Percentiles rank a stretch among this genome's conserved stretches.
These are phyloP conservation scores for Zelleria hepariella DNA, from an alignment of 2,888 invertebrate genomes.

Conservation along the genomic window DNA sequence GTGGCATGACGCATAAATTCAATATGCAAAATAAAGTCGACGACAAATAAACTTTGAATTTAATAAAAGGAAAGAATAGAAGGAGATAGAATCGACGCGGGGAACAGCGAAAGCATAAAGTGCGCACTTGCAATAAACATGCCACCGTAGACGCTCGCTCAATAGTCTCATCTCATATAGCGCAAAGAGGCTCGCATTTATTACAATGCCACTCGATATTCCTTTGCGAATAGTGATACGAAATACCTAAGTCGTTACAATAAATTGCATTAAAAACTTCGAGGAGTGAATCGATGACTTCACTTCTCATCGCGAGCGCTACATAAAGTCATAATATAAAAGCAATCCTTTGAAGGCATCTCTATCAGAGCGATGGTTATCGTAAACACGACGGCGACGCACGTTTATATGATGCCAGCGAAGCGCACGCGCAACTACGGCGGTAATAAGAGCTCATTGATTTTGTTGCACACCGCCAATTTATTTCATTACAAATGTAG, in stretches of 20 bases:
- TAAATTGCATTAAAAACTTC: neutral
- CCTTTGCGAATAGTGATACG: neutral
- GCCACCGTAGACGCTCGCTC: slow-evolving; percentile 35
- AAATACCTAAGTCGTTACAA: no score
- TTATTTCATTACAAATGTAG: slow-evolving; percentile 1
- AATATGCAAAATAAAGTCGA: slow-evolving; percentile 21
- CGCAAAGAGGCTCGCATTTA: slow-evolving; percentile 26
- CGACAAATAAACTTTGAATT: slow-evolving; percentile 26
- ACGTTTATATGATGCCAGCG: neutral
- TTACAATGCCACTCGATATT: slow-evolving; percentile 17
- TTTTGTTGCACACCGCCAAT: neutral
- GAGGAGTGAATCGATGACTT: neutral
- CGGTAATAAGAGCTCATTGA: neutral
- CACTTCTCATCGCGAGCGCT: neutral
- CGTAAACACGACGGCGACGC: neutral
- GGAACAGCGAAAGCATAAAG: slow-evolving; percentile 36
- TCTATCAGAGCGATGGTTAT: neutral
- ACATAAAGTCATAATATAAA: neutral
- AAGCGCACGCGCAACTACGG: neutral
- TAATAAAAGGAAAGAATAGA: slow-evolving; percentile 37
- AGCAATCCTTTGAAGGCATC: neutral
- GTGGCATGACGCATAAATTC: slow-evolving; percentile 22
- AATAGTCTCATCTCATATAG: slow-evolving; percentile 30
- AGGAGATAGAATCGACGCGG: slow-evolving; percentile 25
- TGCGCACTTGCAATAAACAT: slow-evolving; percentile 41